Evolutionary conservation across 2,888 invertebrate genomes (phyloP), one percentile per base, ranked within the genome.

Genomic region (Cephus sareptanus): DNA sequence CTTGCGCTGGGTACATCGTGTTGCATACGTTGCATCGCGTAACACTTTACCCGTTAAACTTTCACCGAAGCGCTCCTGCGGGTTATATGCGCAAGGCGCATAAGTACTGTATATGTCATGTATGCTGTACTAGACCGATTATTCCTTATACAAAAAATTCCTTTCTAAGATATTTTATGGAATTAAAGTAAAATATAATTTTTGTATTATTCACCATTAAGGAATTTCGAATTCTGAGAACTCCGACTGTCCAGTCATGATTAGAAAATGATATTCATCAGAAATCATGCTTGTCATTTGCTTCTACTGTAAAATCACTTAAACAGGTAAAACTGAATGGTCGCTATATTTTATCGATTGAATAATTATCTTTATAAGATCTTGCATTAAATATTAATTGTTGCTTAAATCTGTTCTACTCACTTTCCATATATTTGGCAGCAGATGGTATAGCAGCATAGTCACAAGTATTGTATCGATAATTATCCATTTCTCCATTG

Each of bases 391-490:
- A 11, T 35, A 56, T 0, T 23, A 23, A 23, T 23, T 23, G 6
- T 23, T 23, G 0, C 9, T 23, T 56, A 56, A 23, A 56, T 56
- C 23, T 23, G 23, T 56, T 23, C 56, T 74, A 90, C 91, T 91
- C 82, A 91, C 91, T 89, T 81, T 88, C 88, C 77, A 91, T 84
- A 37, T 88, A 85, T 73, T 91, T 88, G 35, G 84, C 81, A 31
- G 89, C 85, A 34, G 87, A 84, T 6, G 91, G 91, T 74, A 90
- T 85, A 79, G 86, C 86, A 74, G 84, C 81, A 40, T 84, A 79
- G 34, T 89, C 82, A 80, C 91, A 91, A 79, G 82, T 87, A 69
- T 86, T 78, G 78, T 90, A 89, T 73, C 82, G 82, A 76, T 80
- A 77, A 75, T 82, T 80, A 70, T 75, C 75, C 12, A 79, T 75